phyloP scores from a whole-genome alignment of 2,113 vertebrate genomes.

The Semicossyphus pulcher region DNA sequence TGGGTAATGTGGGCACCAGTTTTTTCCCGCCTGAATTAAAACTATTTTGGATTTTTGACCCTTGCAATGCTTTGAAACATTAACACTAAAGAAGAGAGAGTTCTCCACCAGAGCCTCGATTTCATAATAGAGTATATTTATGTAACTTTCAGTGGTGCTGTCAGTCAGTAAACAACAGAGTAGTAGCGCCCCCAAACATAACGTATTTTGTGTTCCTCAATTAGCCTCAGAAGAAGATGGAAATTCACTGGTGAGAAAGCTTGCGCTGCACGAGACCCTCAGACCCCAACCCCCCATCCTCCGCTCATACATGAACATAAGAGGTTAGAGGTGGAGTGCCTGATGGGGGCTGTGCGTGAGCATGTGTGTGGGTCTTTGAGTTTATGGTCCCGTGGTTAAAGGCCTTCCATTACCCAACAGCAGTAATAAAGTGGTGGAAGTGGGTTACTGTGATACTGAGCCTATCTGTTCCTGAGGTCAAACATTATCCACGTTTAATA shows the following conservation, averaged over 20 bases:
- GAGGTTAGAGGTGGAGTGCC: constrained; percentile 42
- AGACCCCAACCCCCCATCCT: constrained; percentile 40
- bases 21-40: too few species aligned
- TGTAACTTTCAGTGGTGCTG: too few species aligned
- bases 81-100: too few species aligned
- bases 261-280: neutral
- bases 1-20: too few species aligned
- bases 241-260: constrained; percentile 41
- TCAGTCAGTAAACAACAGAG: neutral
- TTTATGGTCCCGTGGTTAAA: constrained; percentile 41
- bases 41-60: too few species aligned
- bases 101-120: too few species aligned
- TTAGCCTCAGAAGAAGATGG: constrained; percentile 19
- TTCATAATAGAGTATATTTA: too few species aligned
- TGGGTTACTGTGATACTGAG: constrained; percentile 10
- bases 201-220: neutral
- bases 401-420: constrained; percentile 45
- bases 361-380: constrained; percentile 30
- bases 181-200: too few species aligned
- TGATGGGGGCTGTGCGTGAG: constrained; percentile 35
- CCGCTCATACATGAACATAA: constrained; percentile 3
- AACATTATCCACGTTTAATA: constrained; percentile 50
- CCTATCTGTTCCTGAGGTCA: constrained; percentile 29
- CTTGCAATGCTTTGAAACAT: too few species aligned
- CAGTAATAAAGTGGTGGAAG: constrained; percentile 42